A percentile compares a stretch with the other conserved stretches of the same genome.
phyloP scores from a whole-genome alignment of 2,113 vertebrate species.

The Alces alces region DNA sequence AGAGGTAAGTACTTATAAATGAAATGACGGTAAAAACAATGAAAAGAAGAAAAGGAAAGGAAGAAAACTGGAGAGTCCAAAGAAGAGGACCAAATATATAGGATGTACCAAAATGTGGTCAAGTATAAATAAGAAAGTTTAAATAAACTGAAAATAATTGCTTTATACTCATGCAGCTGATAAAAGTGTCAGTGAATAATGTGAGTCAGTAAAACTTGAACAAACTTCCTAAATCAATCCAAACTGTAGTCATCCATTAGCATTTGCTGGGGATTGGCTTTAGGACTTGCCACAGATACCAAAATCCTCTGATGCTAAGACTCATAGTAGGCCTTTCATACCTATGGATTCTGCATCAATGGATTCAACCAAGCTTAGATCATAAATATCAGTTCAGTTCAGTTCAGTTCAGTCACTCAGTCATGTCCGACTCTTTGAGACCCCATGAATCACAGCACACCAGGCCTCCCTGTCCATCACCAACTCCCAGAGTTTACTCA shows the following conservation, averaged over 20 bases:
- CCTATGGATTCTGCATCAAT: neutral
- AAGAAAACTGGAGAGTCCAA: neutral
- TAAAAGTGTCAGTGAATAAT: neutral
- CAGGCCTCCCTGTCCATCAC: too few species aligned
- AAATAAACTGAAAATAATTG: neutral
- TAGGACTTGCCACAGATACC: neutral
- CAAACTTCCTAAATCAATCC: neutral
- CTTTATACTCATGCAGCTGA: neutral
- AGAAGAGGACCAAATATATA: neutral
- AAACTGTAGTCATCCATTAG: neutral
- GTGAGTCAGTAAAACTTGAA: neutral
- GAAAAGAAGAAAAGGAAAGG: neutral
- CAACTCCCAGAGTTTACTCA: too few species aligned
- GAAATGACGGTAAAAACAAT: neutral
- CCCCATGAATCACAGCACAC: too few species aligned
- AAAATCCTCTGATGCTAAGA: neutral
- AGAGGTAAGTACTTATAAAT: neutral
- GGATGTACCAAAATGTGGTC: neutral
- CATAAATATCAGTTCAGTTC: neutral
- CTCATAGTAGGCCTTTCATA: neutral
- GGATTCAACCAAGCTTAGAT: neutral
- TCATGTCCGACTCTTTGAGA: too few species aligned
- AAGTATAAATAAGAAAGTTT: neutral
- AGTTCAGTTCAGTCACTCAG: too few species aligned
- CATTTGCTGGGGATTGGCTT: neutral